phyloP scores from a whole-genome alignment of 1,140 invertebrate species.

The Chrysoperla carnea region DNA sequence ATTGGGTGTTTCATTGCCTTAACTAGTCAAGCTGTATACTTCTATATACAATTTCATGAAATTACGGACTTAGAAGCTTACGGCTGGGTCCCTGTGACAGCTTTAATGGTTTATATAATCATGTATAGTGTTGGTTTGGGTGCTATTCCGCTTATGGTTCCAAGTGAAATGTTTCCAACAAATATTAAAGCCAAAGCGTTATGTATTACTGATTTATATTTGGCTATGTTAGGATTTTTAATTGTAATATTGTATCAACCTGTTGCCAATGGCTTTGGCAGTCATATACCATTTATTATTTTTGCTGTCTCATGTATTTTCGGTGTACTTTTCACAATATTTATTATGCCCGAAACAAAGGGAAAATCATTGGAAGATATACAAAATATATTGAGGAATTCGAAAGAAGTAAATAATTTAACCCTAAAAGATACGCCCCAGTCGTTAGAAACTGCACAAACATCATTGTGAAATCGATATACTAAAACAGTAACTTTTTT shows the following conservation, averaged over 20 bases:
- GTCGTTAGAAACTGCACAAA: no score
- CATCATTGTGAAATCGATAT: no score
- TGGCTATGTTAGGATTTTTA: constrained; percentile 13
- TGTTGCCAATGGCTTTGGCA: constrained; percentile 20
- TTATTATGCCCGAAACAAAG: constrained; percentile 47
- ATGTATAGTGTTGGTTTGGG: constrained; percentile 11
- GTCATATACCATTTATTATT: constrained; percentile 24
- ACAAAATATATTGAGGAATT: constrained; percentile 21
- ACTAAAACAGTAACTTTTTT: no score
- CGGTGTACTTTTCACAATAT: constrained; percentile 24
- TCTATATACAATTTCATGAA: not conserved
- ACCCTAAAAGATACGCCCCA: no score
- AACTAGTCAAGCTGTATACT: not conserved
- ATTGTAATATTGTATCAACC: constrained; percentile 29
- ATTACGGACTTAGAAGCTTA: not conserved
- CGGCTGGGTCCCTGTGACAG: constrained; percentile 8
- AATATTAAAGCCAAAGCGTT: constrained; percentile 15
- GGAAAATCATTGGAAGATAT: constrained; percentile 40
- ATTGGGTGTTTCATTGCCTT: not conserved
- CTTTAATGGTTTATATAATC: constrained; percentile 11
- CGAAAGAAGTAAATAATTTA: no score
- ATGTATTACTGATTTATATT: constrained; percentile 10
- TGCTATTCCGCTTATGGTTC: constrained; percentile 8
- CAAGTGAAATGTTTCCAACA: constrained; percentile 14
- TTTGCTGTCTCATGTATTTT: constrained; percentile 22